Evolutionary conservation across 1,140 invertebrate genomes (phyloP).

Genomic region (Bicyclus anynana): DNA sequence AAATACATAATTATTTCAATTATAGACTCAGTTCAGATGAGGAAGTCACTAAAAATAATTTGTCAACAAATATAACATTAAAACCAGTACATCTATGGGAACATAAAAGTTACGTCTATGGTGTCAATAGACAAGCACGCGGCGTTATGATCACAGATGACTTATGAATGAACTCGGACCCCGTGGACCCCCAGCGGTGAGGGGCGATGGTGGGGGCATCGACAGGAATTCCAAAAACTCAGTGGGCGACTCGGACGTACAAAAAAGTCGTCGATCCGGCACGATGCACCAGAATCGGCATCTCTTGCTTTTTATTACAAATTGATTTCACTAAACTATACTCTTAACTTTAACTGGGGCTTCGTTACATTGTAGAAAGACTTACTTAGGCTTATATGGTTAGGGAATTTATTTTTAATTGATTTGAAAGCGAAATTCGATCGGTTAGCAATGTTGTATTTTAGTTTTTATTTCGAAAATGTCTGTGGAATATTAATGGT

Average conservation of each 20-base stretch:
- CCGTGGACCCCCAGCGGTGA: constrained; percentile 46
- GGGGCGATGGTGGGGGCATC: constrained; percentile 27
- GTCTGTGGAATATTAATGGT: too few relatives aligned
- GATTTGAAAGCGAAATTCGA: too few relatives aligned
- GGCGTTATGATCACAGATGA: too few relatives aligned
- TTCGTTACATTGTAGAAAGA: too few relatives aligned
- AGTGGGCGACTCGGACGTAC: constrained; percentile 54
- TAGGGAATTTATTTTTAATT: too few relatives aligned
- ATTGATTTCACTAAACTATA: constrained; percentile 24
- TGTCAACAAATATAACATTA: not conserved
- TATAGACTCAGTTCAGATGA: too few relatives aligned
- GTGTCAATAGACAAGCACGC: constrained; percentile 25
- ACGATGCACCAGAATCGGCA: constrained; percentile 35
- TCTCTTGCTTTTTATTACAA: constrained; percentile 24
- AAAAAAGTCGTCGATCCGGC: constrained; percentile 49
- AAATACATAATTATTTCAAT: too few relatives aligned
- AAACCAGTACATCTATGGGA: not conserved
- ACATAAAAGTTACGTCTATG: constrained; percentile 11
- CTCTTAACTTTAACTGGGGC: not conserved
- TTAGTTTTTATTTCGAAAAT: too few relatives aligned
- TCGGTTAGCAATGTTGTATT: too few relatives aligned
- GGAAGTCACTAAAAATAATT: not conserved
- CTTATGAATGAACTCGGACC: constrained; percentile 68
- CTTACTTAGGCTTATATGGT: too few relatives aligned
- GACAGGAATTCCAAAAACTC: constrained; percentile 67